A percentile compares a stretch with the other conserved stretches of the same genome.
Evolutionary conservation across 2,888 invertebrate genomes (phyloP).

Genomic region (Limenitis camilla): DNA sequence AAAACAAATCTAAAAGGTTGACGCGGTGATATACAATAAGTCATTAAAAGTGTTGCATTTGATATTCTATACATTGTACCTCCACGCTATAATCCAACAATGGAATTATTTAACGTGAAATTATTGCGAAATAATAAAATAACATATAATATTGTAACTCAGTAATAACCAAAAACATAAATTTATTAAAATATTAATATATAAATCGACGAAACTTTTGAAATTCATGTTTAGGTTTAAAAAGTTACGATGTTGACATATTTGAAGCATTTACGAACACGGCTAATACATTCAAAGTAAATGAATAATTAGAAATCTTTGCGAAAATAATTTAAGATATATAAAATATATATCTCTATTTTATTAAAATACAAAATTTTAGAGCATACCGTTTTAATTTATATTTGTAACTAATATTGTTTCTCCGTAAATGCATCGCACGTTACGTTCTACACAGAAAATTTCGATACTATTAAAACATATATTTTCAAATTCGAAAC

Average conservation of each 20-base stretch:
- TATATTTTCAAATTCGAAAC: background rate
- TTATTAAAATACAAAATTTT: too few species aligned
- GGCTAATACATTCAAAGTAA: background rate
- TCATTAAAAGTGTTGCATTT: slow-evolving; percentile 20
- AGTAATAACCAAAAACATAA: too few species aligned
- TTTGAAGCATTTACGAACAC: slow-evolving; percentile 5
- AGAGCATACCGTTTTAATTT: background rate
- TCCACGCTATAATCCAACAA: slow-evolving; percentile 36
- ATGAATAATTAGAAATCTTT: background rate
- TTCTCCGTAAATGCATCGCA: slow-evolving; percentile 4
- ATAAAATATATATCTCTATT: background rate
- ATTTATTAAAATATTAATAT: too few species aligned
- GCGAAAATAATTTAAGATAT: background rate
- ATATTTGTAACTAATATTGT: background rate
- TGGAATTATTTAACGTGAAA: slow-evolving; percentile 27
- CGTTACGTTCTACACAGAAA: slow-evolving; percentile 9
- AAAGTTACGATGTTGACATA: background rate
- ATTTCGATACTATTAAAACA: background rate
- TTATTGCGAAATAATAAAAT: slow-evolving; percentile 32
- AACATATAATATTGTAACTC: too few species aligned
- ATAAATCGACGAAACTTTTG: too few species aligned
- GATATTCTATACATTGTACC: slow-evolving; percentile 26
- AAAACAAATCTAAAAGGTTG: background rate
- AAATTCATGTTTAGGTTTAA: too few species aligned
- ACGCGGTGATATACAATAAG: background rate